These are phyloP conservation scores for Antigone vipio DNA, from an alignment of 2,113 vertebrate species.

Conservation along the genomic window DNA sequence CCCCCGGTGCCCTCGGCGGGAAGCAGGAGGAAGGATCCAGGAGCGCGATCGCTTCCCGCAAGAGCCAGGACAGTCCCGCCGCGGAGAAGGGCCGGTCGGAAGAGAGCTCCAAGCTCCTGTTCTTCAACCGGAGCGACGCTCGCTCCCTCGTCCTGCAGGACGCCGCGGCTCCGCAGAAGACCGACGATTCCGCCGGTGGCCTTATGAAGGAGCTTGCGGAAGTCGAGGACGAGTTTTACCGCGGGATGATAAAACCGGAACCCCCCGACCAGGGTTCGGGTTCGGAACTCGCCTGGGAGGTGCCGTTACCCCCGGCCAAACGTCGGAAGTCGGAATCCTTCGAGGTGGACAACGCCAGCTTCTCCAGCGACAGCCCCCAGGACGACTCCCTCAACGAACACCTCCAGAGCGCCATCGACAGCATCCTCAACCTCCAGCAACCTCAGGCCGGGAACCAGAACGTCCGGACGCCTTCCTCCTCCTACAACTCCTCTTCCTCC, in stretches of 20 bases:
- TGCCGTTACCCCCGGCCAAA: constrained; percentile 79
- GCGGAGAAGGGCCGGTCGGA: neutral
- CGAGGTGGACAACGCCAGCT: constrained; percentile 93
- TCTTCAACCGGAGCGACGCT: neutral
- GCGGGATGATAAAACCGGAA: constrained; percentile 73
- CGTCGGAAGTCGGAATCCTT: constrained; percentile 86
- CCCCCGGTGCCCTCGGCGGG: neutral
- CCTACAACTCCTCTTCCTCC: constrained; percentile 76
- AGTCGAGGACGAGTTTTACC: constrained; percentile 84
- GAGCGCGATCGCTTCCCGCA: constrained; percentile 7
- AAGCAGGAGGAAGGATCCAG: constrained; percentile 58
- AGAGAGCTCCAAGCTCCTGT: neutral
- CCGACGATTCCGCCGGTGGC: constrained; percentile 58
- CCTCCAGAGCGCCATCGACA: constrained; percentile 95
- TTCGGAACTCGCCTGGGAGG: constrained; percentile 63
- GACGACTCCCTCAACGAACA: constrained; percentile 90
- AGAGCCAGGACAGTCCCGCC: neutral
- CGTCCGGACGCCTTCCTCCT: constrained; percentile 59
- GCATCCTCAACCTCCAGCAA: constrained; percentile 95
- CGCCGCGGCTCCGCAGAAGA: neutral
- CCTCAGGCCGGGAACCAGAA: constrained; percentile 54
- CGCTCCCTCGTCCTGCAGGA: constrained; percentile 8
- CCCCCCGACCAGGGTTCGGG: neutral
- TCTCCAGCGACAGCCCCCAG: constrained; percentile 92
- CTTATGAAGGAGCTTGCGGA: constrained; percentile 79